Evolutionary conservation across 2,888 invertebrate species (phyloP).

Genomic region (Nasonovia ribisnigri): DNA sequence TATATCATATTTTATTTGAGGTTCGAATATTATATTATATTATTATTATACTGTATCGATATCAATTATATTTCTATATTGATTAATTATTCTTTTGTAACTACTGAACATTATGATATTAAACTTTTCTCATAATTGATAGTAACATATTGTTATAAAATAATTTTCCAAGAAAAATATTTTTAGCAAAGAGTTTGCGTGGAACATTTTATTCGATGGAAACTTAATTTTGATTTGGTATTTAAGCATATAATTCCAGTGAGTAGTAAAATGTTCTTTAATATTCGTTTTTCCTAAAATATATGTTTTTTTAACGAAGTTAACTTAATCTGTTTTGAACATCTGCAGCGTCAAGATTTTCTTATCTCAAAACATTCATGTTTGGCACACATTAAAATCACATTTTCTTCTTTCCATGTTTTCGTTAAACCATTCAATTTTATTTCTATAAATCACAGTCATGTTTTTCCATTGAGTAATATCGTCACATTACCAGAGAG

Average conservation of each 20-base stretch:
- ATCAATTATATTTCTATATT: not conserved
- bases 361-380: constrained; percentile 1
- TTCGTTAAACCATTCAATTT: constrained; percentile 15
- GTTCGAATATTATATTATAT: too few relatives aligned
- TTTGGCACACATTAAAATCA: constrained; percentile 41
- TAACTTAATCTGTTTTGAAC: constrained; percentile 9
- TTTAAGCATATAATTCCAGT: not conserved
- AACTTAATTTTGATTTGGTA: not conserved
- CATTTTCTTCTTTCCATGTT: not conserved
- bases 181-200: not conserved
- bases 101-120: not conserved
- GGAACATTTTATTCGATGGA: not conserved
- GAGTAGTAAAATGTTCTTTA: not conserved
- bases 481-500: not conserved
- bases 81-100: too few relatives aligned
- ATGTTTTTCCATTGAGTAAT: constrained; percentile 7
- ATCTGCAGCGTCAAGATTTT: constrained; percentile 3
- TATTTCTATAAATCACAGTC: constrained; percentile 14
- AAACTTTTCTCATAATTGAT: not conserved
- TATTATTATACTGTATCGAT: too few relatives aligned
- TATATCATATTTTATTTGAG: too few relatives aligned
- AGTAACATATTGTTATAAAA: too few relatives aligned
- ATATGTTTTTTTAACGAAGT: not conserved
- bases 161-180: not conserved
- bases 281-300: not conserved